These are phyloP conservation scores for Sarcophaga caerulescens DNA, from an alignment of 2,888 invertebrate species.

Conservation along the genomic window DNA sequence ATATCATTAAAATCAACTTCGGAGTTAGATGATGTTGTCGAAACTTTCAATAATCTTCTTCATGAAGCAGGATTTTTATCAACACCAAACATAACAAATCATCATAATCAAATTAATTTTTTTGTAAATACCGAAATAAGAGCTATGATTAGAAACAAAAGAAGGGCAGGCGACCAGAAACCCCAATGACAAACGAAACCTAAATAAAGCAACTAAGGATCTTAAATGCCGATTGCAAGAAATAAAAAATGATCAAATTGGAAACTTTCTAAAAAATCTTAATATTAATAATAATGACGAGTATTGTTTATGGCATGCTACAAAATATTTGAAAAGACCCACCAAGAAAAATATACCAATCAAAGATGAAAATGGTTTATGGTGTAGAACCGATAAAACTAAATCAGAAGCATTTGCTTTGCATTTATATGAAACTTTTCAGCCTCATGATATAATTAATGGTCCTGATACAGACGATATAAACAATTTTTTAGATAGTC, in stretches of 20 bases:
- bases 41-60: not conserved
- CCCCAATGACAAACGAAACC: slow-evolving; percentile 26
- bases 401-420: slow-evolving; percentile 31
- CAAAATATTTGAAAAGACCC: slow-evolving; percentile 16
- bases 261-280: slow-evolving; percentile 16
- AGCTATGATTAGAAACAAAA: slow-evolving; percentile 15
- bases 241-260: not conserved
- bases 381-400: slow-evolving; percentile 9
- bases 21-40: not conserved
- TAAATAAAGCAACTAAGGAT: slow-evolving; percentile 20
- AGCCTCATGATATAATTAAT: slow-evolving; percentile 6
- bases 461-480: not conserved
- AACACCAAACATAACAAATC: slow-evolving; percentile 3
- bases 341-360: not conserved
- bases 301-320: slow-evolving; percentile 8
- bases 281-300: slow-evolving; percentile 35
- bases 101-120: not conserved
- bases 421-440: slow-evolving; percentile 28
- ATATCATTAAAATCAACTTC: slow-evolving; percentile 3
- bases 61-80: not conserved
- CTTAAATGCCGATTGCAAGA: not conserved
- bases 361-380: slow-evolving; percentile 8
- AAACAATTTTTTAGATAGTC: slow-evolving; percentile 24
- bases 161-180: slow-evolving; percentile 32
- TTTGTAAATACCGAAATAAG: slow-evolving; percentile 13